These are phyloP conservation scores for Nymphalis urticae DNA, from an alignment of 2,888 invertebrate genomes.

Conservation along the genomic window DNA sequence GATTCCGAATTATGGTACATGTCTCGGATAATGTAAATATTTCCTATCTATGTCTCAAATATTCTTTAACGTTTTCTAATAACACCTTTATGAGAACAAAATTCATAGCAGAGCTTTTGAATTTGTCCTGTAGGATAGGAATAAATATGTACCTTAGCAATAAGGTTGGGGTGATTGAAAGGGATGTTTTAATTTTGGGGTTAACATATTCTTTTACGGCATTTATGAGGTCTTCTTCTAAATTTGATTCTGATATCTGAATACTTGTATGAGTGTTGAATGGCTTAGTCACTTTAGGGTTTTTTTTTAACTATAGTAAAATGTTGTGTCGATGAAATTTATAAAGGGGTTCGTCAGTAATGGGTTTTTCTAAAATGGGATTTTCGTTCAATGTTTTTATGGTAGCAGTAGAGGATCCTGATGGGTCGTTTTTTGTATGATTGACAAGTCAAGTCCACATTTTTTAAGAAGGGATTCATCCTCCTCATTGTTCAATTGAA, in stretches of 20 bases:
- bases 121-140: slow-evolving; percentile 24
- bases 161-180: too few relatives aligned
- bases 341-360: slow-evolving; percentile 33
- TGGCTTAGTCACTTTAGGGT: slow-evolving; percentile 28
- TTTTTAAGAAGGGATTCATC: slow-evolving; percentile 1
- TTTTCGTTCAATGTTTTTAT: slow-evolving; percentile 16
- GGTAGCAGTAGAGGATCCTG: slow-evolving; percentile 16
- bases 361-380: slow-evolving; percentile 28
- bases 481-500: not conserved
- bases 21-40: too few relatives aligned
- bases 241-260: slow-evolving; percentile 8
- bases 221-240: too few relatives aligned
- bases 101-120: slow-evolving; percentile 27
- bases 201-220: too few relatives aligned
- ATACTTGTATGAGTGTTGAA: slow-evolving; percentile 29
- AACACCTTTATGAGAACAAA: slow-evolving; percentile 38
- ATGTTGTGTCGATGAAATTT: slow-evolving; percentile 31
- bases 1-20: too few relatives aligned
- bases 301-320: slow-evolving; percentile 31
- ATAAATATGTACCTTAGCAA: too few relatives aligned
- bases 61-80: slow-evolving; percentile 41
- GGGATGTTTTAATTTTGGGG: too few relatives aligned
- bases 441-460: not conserved
- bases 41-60: slow-evolving; percentile 40
- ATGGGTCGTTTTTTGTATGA: slow-evolving; percentile 1